Conservation (phyloP, 2,888 invertebrate genomes). For the Lasioglossum malachurum region DNA sequence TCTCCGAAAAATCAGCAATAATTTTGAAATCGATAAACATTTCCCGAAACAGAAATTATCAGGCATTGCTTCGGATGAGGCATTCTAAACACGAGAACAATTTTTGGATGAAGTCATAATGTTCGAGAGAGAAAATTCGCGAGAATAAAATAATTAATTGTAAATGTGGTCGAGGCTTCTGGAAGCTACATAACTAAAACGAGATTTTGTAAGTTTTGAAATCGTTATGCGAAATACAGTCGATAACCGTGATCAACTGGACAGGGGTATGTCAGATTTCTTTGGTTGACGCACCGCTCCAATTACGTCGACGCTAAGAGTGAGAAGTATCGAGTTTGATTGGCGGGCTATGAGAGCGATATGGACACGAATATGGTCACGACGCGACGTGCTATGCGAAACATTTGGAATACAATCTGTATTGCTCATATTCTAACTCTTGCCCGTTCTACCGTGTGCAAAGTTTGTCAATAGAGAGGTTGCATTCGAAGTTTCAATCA, state of each 20-base stretch:
- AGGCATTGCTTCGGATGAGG: background rate
- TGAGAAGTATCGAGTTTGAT: conserved; percentile 8
- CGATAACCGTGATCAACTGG: background rate
- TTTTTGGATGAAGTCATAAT: background rate
- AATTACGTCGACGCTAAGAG: conserved; percentile 4
- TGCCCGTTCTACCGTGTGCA: background rate
- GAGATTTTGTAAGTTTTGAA: background rate
- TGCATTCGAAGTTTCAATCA: background rate
- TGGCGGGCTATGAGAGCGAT: background rate
- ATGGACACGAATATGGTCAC: background rate
- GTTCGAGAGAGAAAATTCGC: background rate
- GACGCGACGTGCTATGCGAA: background rate
- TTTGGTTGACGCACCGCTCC: conserved; percentile 1
- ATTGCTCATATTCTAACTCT: conserved; percentile 5
- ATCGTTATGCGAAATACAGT: background rate
- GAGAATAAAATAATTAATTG: background rate
- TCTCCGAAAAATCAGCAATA: background rate
- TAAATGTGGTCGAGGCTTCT: background rate
- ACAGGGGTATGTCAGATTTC: background rate
- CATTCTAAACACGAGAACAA: background rate
- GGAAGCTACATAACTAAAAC: too few relatives aligned
- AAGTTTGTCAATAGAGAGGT: background rate
- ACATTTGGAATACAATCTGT: background rate
- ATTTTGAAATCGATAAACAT: background rate
- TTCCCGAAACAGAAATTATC: background rate